Evolutionary conservation across 2,113 vertebrate species (phyloP).

Genomic region (Albula glossodonta): DNA sequence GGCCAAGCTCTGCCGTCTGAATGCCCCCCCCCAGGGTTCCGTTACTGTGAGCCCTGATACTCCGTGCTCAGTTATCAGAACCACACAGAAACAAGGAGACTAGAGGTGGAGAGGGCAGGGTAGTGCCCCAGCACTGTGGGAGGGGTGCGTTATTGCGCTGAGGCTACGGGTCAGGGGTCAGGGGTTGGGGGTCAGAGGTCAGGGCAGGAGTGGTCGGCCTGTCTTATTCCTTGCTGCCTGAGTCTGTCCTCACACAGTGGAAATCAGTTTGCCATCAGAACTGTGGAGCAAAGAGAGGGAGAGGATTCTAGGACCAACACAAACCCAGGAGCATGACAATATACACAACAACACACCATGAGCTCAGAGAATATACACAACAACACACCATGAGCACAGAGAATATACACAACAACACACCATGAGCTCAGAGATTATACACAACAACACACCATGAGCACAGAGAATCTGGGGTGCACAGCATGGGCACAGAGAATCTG

Average conservation of each 20-base stretch:
- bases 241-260: constrained; percentile 89
- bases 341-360: constrained; percentile 12
- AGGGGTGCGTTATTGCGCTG: constrained; percentile 13
- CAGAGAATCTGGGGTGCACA: neutral
- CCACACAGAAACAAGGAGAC: constrained; percentile 22
- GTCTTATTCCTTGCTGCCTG: constrained; percentile 45
- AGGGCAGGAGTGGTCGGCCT: neutral
- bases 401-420: constrained; percentile 17
- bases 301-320: constrained; percentile 68
- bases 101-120: neutral
- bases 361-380: constrained; percentile 34
- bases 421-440: neutral
- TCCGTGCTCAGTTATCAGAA: neutral
- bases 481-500: neutral
- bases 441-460: neutral
- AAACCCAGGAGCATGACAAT: constrained; percentile 28
- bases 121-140: neutral
- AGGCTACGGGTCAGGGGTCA: constrained; percentile 12
- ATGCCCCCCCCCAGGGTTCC: no score
- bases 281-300: constrained; percentile 85
- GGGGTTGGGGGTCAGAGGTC: constrained; percentile 18
- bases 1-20: no score
- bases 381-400: constrained; percentile 35
- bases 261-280: constrained; percentile 94
- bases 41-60: no score